Conservation (phyloP, 2,797 vertebrate genomes). For the Darevskia mixta region DNA sequence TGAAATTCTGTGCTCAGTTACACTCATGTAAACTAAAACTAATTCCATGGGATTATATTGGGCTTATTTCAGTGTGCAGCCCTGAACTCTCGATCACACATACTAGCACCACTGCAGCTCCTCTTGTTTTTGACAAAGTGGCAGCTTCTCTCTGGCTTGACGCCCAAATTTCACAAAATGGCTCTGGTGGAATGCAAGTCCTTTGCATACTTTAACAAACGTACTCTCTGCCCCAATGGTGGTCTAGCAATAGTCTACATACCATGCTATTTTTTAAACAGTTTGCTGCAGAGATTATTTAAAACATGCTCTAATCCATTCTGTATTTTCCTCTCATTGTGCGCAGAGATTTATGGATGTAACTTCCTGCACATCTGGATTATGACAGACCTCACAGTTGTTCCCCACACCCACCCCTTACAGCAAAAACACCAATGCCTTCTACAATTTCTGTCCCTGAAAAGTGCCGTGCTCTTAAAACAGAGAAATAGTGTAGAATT, state of each 20-base stretch:
- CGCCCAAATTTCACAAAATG: not conserved
- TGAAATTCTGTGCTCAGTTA: constrained; percentile 27
- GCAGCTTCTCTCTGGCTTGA: not conserved
- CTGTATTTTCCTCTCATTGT: not conserved
- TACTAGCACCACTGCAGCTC: rapidly evolving
- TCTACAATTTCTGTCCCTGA: not conserved
- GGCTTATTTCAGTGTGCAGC: not conserved
- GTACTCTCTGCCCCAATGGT: rapidly evolving
- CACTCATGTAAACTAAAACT: constrained; percentile 25
- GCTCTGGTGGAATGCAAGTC: not conserved
- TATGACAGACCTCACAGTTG: not conserved
- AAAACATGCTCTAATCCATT: not conserved
- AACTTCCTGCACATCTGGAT: not conserved
- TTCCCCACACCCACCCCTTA: not conserved
- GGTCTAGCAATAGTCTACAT: not conserved
- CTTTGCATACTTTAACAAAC: not conserved
- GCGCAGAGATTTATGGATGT: constrained; percentile 12
- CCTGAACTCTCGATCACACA: rapidly evolving
- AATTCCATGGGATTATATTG: not conserved
- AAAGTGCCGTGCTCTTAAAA: not conserved
- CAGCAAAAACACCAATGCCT: constrained; percentile 5
- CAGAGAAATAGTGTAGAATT: not conserved
- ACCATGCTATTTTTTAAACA: not conserved
- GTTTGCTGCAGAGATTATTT: constrained; percentile 12
- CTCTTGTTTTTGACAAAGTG: rapidly evolving